These are phyloP conservation scores for Eleginops maclovinus DNA, from an alignment of 2,113 vertebrate genomes.

Conservation along the genomic window DNA sequence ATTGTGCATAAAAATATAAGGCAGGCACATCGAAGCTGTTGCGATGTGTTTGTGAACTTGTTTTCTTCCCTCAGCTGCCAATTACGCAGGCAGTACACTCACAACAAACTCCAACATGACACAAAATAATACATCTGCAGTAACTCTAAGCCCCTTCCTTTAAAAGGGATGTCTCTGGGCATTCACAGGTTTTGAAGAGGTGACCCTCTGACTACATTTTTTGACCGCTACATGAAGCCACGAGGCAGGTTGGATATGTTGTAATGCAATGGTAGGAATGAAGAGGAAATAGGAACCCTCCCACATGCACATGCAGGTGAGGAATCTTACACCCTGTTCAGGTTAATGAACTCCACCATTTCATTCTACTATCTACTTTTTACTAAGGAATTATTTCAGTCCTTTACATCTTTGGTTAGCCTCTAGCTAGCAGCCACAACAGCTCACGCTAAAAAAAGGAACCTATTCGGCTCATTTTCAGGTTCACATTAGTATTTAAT, in stretches of 20 bases:
- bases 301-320: background rate
- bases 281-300: background rate
- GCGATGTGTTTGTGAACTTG: slow-evolving; percentile 30
- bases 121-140: slow-evolving; percentile 14
- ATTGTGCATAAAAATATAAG: slow-evolving; percentile 7
- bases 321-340: background rate
- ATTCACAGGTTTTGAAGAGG: background rate
- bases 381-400: background rate
- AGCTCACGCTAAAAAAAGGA: no score
- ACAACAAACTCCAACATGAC: slow-evolving; percentile 13
- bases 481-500: no score
- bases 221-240: background rate
- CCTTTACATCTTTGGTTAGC: no score
- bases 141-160: background rate
- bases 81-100: slow-evolving; percentile 24
- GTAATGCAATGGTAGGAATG: background rate
- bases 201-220: background rate
- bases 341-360: background rate
- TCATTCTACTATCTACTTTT: no score
- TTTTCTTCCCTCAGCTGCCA: slow-evolving; percentile 50
- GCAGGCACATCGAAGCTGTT: background rate
- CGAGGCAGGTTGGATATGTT: background rate
- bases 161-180: background rate
- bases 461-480: no score
- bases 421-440: no score